These are phyloP conservation scores for Loris lydekkerianus DNA, from an alignment of 2,797 vertebrate species.

Conservation along the genomic window DNA sequence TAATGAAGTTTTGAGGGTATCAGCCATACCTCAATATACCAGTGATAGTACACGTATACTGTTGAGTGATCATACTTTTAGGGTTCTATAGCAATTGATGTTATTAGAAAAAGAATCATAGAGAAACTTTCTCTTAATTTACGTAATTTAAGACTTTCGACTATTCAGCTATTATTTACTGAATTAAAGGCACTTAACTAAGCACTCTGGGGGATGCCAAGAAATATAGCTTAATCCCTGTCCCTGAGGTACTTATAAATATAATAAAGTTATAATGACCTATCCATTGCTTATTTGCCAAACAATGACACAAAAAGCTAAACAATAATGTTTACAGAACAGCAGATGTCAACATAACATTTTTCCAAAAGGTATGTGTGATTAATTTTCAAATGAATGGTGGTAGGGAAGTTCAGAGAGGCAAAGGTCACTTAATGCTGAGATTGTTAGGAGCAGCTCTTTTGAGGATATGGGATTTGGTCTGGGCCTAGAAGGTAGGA, in stretches of 20 bases:
- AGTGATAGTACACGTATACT: neutral
- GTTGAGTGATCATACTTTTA: conserved; percentile 46
- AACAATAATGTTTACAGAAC: conserved; percentile 26
- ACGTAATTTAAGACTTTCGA: conserved; percentile 21
- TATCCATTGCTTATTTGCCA: conserved; percentile 3
- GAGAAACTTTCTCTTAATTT: conserved; percentile 65
- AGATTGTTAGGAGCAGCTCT: neutral
- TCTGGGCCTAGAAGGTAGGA: neutral
- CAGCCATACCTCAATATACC: conserved; percentile 37
- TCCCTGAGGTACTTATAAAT: neutral
- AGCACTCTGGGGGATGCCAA: neutral
- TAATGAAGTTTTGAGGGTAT: conserved; percentile 54
- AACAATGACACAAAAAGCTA: conserved; percentile 50
- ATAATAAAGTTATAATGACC: neutral
- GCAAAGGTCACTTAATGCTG: neutral
- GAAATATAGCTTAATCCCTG: conserved; percentile 33
- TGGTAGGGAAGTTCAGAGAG: neutral
- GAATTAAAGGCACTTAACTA: conserved; percentile 20
- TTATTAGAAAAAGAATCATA: conserved; percentile 38
- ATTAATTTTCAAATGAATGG: conserved; percentile 10
- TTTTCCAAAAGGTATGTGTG: neutral
- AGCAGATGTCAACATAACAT: conserved; percentile 16
- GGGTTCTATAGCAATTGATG: conserved; percentile 22
- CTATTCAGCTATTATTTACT: conserved; percentile 8
- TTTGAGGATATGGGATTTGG: neutral